These are phyloP conservation scores for Xylota segnis DNA, from an alignment of 2,888 invertebrate species.

Conservation along the genomic window DNA sequence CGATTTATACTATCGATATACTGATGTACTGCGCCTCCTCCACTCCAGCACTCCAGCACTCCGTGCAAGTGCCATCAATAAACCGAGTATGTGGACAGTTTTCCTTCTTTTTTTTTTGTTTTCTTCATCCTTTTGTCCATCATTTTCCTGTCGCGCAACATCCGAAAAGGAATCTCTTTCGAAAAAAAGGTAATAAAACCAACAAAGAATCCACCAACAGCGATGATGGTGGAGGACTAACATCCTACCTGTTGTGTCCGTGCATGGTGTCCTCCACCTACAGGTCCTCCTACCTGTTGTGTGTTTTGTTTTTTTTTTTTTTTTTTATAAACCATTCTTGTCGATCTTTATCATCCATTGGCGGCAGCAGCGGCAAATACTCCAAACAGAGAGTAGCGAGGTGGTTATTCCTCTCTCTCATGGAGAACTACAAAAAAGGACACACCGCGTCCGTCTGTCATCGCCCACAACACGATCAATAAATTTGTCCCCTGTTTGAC, in stretches of 20 bases:
- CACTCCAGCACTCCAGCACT: constrained; percentile 8
- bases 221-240: constrained; percentile 43
- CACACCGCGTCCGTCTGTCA: constrained; percentile 76
- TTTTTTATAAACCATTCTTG: constrained; percentile 55
- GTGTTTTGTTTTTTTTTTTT: constrained; percentile 35
- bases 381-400: constrained; percentile 26
- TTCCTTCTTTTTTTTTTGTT: constrained; percentile 24
- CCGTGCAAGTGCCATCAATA: constrained; percentile 11
- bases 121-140: constrained; percentile 45
- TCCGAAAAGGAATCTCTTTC: constrained; percentile 59
- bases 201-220: constrained; percentile 67
- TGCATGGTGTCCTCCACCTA: constrained; percentile 72
- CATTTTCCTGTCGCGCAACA: constrained; percentile 57
- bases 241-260: constrained; percentile 72
- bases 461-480: constrained; percentile 76
- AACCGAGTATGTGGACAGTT: constrained; percentile 14
- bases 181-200: constrained; percentile 61
- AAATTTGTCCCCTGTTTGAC: constrained; percentile 76
- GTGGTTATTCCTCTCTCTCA: constrained; percentile 11
- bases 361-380: constrained; percentile 69
- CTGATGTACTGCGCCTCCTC: constrained; percentile 7
- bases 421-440: constrained; percentile 60
- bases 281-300: constrained; percentile 75
- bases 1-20: constrained; percentile 13
- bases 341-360: constrained; percentile 76